These are phyloP conservation scores for Clunio marinus DNA, from an alignment of 2,888 invertebrate genomes.

Conservation along the genomic window DNA sequence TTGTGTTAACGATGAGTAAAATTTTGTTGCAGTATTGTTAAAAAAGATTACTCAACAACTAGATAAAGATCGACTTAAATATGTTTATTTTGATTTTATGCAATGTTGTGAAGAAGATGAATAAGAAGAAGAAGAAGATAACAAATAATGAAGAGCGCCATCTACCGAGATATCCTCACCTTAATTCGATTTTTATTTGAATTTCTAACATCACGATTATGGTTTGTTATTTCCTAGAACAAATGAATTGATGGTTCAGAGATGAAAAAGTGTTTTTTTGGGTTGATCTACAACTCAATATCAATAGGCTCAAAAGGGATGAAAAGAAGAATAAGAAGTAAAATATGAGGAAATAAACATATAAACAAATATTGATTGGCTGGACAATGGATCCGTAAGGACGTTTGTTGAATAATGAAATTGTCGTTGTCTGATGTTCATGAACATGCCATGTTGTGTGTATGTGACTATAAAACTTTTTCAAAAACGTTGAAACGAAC, in stretches of 20 bases:
- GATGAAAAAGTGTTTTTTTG: conserved; percentile 14
- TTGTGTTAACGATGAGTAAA: conserved; percentile 3
- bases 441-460: no score
- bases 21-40: background rate
- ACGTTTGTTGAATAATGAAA: no score
- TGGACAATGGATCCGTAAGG: no score
- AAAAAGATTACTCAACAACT: conserved; percentile 5
- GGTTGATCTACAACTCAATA: background rate
- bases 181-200: conserved; percentile 38
- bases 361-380: no score
- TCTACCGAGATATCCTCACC: conserved; percentile 31
- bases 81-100: background rate
- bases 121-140: background rate
- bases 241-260: conserved; percentile 9
- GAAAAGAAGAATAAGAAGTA: background rate
- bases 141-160: background rate
- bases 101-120: background rate
- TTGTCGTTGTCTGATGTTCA: no score
- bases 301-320: background rate
- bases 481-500: no score
- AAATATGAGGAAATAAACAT: no score
- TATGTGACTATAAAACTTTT: no score
- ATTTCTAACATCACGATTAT: conserved; percentile 36
- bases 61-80: no score
- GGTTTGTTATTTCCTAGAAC: conserved; percentile 32